phyloP scores from a whole-genome alignment of 2,888 invertebrate genomes.

The Stratiomys singularior region DNA sequence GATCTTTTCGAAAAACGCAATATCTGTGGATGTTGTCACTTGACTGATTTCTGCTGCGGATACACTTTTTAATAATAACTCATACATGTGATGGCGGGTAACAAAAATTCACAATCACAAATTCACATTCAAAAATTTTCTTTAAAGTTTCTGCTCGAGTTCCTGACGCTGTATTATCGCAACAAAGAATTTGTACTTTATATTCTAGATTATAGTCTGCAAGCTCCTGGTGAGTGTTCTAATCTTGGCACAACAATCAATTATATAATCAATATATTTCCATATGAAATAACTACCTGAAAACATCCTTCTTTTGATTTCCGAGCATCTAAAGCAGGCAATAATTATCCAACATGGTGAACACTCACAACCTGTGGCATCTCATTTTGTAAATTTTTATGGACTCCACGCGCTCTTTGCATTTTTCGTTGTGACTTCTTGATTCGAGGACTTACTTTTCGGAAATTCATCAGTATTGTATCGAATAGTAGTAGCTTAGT shows the following conservation, averaged over 20 bases:
- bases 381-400: constrained; percentile 57
- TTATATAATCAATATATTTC: too few species aligned
- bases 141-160: constrained; percentile 42
- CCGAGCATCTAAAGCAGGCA: constrained; percentile 10
- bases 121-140: too few species aligned
- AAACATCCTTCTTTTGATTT: constrained; percentile 56
- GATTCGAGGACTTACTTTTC: constrained; percentile 51
- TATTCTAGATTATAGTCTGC: neutral
- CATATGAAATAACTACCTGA: constrained; percentile 61
- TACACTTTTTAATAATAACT: constrained; percentile 53
- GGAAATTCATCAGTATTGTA: constrained; percentile 55
- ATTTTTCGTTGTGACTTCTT: constrained; percentile 55
- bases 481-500: constrained; percentile 55
- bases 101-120: constrained; percentile 48
- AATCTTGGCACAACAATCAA: constrained; percentile 56
- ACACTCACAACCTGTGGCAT: constrained; percentile 57
- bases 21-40: constrained; percentile 54
- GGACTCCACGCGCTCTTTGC: constrained; percentile 54
- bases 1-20: constrained; percentile 42
- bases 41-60: constrained; percentile 53
- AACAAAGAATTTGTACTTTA: constrained; percentile 52
- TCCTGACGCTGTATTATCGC: constrained; percentile 53
- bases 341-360: constrained; percentile 59
- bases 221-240: constrained; percentile 46
- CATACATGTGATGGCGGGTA: too few species aligned